Percentiles rank a stretch among this genome's conserved stretches.
Evolutionary conservation across 2,888 invertebrate genomes (phyloP).

Genomic region (Drosophila mettleri): DNA sequence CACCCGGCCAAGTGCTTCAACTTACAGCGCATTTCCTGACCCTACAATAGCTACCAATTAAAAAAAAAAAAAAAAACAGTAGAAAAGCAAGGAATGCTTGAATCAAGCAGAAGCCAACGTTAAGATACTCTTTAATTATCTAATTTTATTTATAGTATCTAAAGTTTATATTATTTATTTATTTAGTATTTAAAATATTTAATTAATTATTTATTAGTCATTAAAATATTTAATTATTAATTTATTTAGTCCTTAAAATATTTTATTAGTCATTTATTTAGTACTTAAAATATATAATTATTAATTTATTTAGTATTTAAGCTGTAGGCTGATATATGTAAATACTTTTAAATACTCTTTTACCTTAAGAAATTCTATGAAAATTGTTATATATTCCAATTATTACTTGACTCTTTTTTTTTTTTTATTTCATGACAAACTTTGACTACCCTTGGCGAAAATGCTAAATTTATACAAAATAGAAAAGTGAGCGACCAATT

Average conservation of each 20-base stretch:
- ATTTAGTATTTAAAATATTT: background rate
- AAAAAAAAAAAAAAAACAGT: slow-evolving; percentile 11
- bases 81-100: background rate
- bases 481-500: slow-evolving; percentile 46
- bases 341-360: background rate
- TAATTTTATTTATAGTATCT: background rate
- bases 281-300: too few relatives aligned
- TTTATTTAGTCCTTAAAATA: too few relatives aligned
- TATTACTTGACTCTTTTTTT: background rate
- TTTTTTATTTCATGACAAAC: background rate
- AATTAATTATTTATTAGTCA: too few relatives aligned
- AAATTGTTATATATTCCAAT: background rate
- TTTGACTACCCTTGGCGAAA: background rate
- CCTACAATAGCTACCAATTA: slow-evolving; percentile 43
- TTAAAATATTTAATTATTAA: too few relatives aligned
- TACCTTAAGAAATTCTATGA: background rate
- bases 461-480: background rate
- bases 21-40: slow-evolving; percentile 63
- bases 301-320: background rate
- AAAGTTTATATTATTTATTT: background rate
- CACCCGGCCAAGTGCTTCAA: slow-evolving; percentile 43
- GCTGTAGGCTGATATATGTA: too few relatives aligned
- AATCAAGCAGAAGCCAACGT: background rate
- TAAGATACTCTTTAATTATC: background rate
- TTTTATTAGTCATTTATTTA: too few relatives aligned